These are phyloP conservation scores for Xenopus borealis DNA, from an alignment of 2,113 vertebrate genomes.

Conservation along the genomic window DNA sequence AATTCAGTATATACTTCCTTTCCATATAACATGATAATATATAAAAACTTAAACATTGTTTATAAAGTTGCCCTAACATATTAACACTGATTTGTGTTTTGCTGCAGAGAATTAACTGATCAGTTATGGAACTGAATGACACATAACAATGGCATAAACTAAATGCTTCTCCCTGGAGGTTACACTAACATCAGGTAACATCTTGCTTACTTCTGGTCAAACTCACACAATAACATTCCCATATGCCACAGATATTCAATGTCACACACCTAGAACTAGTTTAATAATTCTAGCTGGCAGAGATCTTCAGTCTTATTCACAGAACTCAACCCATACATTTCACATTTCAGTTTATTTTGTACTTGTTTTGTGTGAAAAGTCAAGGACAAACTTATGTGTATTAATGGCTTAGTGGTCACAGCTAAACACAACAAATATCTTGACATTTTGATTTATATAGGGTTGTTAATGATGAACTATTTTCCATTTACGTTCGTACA, in stretches of 20 bases:
- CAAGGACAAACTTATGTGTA: no score
- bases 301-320: not conserved
- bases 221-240: conserved; percentile 13
- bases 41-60: no score
- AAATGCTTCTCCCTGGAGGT: conserved; percentile 3
- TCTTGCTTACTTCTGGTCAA: conserved; percentile 17
- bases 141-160: conserved; percentile 20
- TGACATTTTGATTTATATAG: no score
- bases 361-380: no score
- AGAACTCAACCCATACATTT: not conserved
- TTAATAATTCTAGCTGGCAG: conserved; percentile 14
- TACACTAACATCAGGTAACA: conserved; percentile 8
- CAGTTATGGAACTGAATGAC: conserved; percentile 16
- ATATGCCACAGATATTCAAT: conserved; percentile 18
- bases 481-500: no score
- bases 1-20: no score
- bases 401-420: no score
- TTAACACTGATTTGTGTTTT: not conserved
- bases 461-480: no score
- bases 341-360: no score
- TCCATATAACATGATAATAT: no score
- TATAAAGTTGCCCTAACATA: no score
- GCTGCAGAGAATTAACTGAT: conserved; percentile 3
- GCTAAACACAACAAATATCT: no score
- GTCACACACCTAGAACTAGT: conserved; percentile 1